Evolutionary conservation across 1,140 invertebrate species (phyloP).

Genomic region (Melanaphis sacchari): DNA sequence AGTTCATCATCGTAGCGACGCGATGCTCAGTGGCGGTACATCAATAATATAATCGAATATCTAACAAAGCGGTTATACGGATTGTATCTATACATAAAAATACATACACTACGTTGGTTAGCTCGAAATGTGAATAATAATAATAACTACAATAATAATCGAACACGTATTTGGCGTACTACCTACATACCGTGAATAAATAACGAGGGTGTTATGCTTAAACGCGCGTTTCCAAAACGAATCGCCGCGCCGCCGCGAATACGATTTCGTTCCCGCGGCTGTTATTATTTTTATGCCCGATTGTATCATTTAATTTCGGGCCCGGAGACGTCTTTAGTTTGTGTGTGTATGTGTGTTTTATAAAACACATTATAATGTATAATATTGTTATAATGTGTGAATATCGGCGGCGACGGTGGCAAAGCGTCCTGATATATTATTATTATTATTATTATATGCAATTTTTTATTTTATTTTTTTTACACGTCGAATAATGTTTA

Average conservation of each 20-base stretch:
- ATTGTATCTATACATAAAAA: neutral
- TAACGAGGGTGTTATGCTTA: conserved; percentile 55
- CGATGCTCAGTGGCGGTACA: neutral
- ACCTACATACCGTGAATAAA: conserved; percentile 49
- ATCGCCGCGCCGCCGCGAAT: conserved; percentile 30
- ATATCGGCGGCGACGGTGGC: neutral
- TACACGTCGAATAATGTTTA: neutral
- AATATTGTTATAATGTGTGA: conserved; percentile 24
- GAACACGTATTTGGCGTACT: conserved; percentile 3
- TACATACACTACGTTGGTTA: neutral
- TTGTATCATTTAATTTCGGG: conserved; percentile 30
- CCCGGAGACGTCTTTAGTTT: neutral
- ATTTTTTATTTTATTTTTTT: neutral
- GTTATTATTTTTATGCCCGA: conserved; percentile 54
- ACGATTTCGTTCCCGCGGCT: conserved; percentile 18
- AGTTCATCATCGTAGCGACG: neutral
- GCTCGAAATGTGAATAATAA: conserved; percentile 3
- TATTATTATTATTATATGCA: neutral
- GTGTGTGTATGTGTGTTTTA: neutral
- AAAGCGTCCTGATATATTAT: neutral
- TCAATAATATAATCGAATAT: neutral
- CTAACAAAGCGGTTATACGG: neutral
- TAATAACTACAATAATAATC: neutral
- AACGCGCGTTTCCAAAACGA: conserved; percentile 57
- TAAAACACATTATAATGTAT: neutral